These are phyloP conservation scores for Sebastes hopkinsi DNA, from an alignment of 2,797 vertebrate species.

Conservation along the genomic window DNA sequence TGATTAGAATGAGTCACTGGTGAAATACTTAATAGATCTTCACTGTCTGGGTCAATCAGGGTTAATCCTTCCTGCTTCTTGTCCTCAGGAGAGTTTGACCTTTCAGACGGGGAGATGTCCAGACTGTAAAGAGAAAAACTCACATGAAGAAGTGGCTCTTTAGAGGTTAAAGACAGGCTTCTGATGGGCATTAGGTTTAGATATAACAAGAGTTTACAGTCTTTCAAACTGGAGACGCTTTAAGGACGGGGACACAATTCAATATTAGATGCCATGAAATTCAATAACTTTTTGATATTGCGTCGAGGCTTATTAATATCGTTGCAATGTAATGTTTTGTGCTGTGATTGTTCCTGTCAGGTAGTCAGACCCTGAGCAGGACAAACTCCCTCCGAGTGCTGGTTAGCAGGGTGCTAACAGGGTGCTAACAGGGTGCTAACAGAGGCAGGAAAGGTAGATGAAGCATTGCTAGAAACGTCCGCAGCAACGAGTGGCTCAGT, in stretches of 20 bases:
- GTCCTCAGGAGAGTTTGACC: not conserved
- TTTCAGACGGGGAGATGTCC: not conserved
- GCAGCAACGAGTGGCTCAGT: not conserved
- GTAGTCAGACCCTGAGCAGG: not conserved
- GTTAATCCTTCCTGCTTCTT: not conserved
- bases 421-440: not conserved
- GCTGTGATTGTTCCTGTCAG: not conserved
- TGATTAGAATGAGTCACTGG: not conserved
- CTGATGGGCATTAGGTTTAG: not conserved
- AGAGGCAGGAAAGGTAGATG: not conserved
- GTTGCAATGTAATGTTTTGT: not conserved
- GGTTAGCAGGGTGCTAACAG: not conserved
- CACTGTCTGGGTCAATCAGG: constrained; percentile 18
- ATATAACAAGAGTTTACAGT: not conserved
- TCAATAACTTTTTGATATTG: not conserved
- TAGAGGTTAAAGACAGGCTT: not conserved
- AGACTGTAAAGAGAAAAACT: not conserved
- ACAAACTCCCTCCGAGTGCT: not conserved
- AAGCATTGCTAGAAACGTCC: not conserved
- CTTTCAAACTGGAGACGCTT: not conserved
- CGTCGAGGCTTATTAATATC: too few relatives aligned
- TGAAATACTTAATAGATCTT: constrained; percentile 7
- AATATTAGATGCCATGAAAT: not conserved
- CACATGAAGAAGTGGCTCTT: not conserved
- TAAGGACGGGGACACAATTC: not conserved